Percentiles rank a stretch among this genome's conserved stretches.
These are phyloP conservation scores for Sebastes umbrosus DNA, from an alignment of 2,797 vertebrate species.

Conservation along the genomic window DNA sequence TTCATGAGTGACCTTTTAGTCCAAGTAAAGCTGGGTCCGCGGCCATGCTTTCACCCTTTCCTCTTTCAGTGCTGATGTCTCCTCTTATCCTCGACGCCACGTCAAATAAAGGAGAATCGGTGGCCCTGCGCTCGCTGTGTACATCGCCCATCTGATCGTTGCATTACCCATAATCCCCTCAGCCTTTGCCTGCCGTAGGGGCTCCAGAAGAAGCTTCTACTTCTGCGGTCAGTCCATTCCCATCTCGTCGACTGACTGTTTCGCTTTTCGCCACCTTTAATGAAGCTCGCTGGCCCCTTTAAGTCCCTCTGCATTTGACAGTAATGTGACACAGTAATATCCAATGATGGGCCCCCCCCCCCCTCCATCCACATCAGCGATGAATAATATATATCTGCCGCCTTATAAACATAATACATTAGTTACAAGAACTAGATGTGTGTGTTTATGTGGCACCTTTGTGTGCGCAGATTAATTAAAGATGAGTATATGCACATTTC, in stretches of 20 bases:
- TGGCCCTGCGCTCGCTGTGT: neutral
- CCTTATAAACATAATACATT: constrained; percentile 84
- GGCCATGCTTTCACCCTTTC: neutral
- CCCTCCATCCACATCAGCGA: constrained; percentile 62
- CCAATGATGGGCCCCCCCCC: constrained; percentile 50
- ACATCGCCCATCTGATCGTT: constrained; percentile 35
- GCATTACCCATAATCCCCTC: constrained; percentile 46
- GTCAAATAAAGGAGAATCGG: constrained; percentile 17
- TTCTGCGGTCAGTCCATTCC: constrained; percentile 66
- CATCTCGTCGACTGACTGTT: constrained; percentile 52
- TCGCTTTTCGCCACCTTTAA: constrained; percentile 58
- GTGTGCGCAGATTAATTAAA: constrained; percentile 75
- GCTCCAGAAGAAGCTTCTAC: constrained; percentile 40
- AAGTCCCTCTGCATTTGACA: constrained; percentile 76
- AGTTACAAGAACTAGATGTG: constrained; percentile 74
- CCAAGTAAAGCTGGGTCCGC: neutral
- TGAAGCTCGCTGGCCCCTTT: constrained; percentile 73
- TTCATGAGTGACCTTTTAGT: constrained; percentile 51
- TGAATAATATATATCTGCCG: constrained; percentile 80
- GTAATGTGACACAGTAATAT: constrained; percentile 80
- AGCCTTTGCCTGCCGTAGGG: constrained; percentile 5
- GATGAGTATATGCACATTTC: constrained; percentile 79
- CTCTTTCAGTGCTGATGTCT: neutral
- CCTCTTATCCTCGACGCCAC: constrained; percentile 37
- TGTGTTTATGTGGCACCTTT: constrained; percentile 66